Evolutionary conservation across 2,113 vertebrate species (phyloP), one percentile per base, ranked within the genome.

Genomic region (Rousettus leschenaultii): DNA sequence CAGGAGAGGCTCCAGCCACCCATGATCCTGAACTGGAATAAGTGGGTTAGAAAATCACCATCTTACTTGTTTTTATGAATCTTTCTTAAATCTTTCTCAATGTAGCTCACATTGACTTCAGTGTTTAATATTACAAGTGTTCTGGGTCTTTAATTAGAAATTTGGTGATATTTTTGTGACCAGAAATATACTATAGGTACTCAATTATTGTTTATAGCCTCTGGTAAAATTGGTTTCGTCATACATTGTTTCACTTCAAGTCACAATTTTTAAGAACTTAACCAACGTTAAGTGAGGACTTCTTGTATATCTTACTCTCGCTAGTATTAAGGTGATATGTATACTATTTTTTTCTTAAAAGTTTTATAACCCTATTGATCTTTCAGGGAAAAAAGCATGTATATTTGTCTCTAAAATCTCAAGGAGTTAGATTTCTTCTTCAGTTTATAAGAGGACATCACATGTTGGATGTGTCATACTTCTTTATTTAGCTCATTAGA

Each of bases 401-500:
- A 35, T 48, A 19, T 82, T 7, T 86, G 13, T 80, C 43, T 84
- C 30, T n/a, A 53, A 73, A 78, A 38, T 89, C 45, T 71, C 71
- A 33, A 89, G 19, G 55, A 89, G 26, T 55, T 19, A 45, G 5
- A 66, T 38, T 86, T 80, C 45, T 80, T 79, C 40, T 71, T 91
- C 38, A 38, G 0, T 73, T 80, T 93, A 35, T 45, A 35, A 71
- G 10, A 78, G 28, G 30, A n/a, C 15, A 51, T 18, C 40, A 28
- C 63, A 35, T 55, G 13, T 55, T 85, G 61, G 48, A 82, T 22
- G 28, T 35, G 6, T 91, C 65, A 35, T 77, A 14, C 45, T 82
- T 95, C 71, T 74, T 79, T 45, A 90, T 78, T 79, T 45, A 90
- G n/a, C n/a, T 92, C 57, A 57, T 91, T 70, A 83, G 28, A 89